Evolutionary conservation across 1,140 invertebrate species (phyloP).

Genomic region (Drosophila athabasca): DNA sequence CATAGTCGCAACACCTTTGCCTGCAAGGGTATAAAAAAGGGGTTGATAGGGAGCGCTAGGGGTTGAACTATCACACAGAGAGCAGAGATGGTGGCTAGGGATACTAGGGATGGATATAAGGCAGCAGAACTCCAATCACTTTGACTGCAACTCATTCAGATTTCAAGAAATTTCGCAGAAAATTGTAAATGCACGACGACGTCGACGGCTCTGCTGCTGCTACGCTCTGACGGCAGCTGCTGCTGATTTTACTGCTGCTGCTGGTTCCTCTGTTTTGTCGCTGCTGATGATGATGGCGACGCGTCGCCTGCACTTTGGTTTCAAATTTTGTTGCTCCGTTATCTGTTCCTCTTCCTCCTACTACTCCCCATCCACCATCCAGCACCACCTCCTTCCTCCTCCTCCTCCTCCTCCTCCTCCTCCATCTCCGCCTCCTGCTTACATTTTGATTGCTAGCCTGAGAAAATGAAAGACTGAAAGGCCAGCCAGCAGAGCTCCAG

Average conservation of each 20-base stretch:
- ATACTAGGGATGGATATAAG: too few relatives aligned
- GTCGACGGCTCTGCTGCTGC: constrained; percentile 31
- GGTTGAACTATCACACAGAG: too few relatives aligned
- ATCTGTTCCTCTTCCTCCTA: constrained; percentile 17
- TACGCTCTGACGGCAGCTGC: background rate
- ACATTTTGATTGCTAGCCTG: constrained; percentile 69
- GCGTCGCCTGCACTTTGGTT: constrained; percentile 68
- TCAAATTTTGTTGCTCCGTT: constrained; percentile 58
- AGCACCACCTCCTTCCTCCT: background rate
- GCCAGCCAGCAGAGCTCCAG: constrained; percentile 3
- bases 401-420: background rate
- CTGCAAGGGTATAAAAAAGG: background rate
- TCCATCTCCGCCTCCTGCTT: background rate
- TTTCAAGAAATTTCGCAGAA: constrained; percentile 80
- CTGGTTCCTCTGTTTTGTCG: constrained; percentile 9
- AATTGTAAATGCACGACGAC: constrained; percentile 77
- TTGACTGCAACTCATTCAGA: constrained; percentile 59
- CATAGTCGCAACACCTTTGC: too few relatives aligned
- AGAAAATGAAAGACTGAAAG: constrained; percentile 64
- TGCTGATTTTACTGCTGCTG: constrained; percentile 30
- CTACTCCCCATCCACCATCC: background rate
- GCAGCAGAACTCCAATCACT: constrained; percentile 19
- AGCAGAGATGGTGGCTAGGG: background rate
- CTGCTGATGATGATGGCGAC: constrained; percentile 48
- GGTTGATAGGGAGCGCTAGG: background rate